These are phyloP conservation scores for Menidia beryllina DNA, from an alignment of 2,113 vertebrate species.

Conservation along the genomic window DNA sequence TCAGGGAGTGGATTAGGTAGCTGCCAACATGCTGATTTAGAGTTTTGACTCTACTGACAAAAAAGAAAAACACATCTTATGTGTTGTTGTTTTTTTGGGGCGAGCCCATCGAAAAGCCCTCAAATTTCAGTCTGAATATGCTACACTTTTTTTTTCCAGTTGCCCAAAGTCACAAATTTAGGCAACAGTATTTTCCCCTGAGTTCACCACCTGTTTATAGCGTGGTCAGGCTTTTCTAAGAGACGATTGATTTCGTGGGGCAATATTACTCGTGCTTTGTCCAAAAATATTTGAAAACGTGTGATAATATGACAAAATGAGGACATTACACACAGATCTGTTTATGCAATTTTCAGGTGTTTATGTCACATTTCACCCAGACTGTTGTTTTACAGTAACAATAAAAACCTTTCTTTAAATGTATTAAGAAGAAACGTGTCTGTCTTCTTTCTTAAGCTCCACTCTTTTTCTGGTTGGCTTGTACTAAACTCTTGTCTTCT, in stretches of 20 bases:
- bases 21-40: slow-evolving; percentile 27
- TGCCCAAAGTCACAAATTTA: not conserved
- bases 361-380: slow-evolving; percentile 59
- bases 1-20: slow-evolving; percentile 56
- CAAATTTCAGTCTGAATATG: not conserved
- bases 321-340: slow-evolving; percentile 41
- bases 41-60: slow-evolving; percentile 34
- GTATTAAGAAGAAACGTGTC: not conserved
- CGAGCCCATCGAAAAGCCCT: slow-evolving; percentile 7
- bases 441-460: not conserved
- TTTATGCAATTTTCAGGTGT: slow-evolving; percentile 71
- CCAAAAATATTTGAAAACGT: slow-evolving; percentile 41
- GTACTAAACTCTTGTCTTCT: too few relatives aligned
- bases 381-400: slow-evolving; percentile 68
- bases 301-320: slow-evolving; percentile 20
- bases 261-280: slow-evolving; percentile 43
- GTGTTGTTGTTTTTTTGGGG: slow-evolving; percentile 18
- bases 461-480: not conserved
- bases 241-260: slow-evolving; percentile 40
- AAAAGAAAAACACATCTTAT: slow-evolving; percentile 3
- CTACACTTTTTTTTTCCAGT: slow-evolving; percentile 1
- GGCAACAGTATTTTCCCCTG: not conserved
- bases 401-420: slow-evolving; percentile 72
- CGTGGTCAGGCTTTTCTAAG: not conserved
- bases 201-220: not conserved